These are phyloP conservation scores for Pachyrhynchus sulphureomaculatus DNA, from an alignment of 1,140 invertebrate genomes.

Conservation along the genomic window DNA sequence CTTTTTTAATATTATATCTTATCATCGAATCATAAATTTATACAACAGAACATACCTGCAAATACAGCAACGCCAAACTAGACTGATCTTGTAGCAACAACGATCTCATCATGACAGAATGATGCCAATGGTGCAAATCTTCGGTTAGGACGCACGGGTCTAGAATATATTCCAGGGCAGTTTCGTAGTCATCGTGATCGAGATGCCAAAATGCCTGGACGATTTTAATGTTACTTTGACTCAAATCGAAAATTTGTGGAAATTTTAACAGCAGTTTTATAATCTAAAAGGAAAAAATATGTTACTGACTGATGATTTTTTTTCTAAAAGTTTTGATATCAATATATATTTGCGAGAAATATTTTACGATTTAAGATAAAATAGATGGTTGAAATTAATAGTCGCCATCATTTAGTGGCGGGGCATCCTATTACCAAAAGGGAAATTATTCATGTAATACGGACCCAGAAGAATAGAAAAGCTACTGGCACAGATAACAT, in stretches of 20 bases:
- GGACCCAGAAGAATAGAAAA: too few species aligned
- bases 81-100: slow-evolving; percentile 45
- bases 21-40: too few species aligned
- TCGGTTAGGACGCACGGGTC: slow-evolving; percentile 39
- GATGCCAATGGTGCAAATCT: slow-evolving; percentile 47
- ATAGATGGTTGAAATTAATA: too few species aligned
- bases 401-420: too few species aligned
- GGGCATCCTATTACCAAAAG: too few species aligned
- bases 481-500: too few species aligned
- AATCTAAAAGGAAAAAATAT: slow-evolving; percentile 54
- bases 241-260: slow-evolving; percentile 71
- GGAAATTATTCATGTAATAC: too few species aligned
- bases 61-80: slow-evolving; percentile 43
- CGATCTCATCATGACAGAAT: slow-evolving; percentile 42
- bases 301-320: too few species aligned
- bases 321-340: too few species aligned
- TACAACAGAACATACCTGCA: slow-evolving; percentile 38
- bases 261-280: slow-evolving; percentile 71
- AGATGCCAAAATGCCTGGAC: slow-evolving; percentile 84
- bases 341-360: too few species aligned
- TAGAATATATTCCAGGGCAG: slow-evolving; percentile 56
- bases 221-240: slow-evolving; percentile 68
- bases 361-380: too few species aligned
- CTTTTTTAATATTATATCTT: too few species aligned
- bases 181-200: slow-evolving; percentile 74